Conservation (phyloP, 2,113 vertebrate species). For the Canis aureus region DNA sequence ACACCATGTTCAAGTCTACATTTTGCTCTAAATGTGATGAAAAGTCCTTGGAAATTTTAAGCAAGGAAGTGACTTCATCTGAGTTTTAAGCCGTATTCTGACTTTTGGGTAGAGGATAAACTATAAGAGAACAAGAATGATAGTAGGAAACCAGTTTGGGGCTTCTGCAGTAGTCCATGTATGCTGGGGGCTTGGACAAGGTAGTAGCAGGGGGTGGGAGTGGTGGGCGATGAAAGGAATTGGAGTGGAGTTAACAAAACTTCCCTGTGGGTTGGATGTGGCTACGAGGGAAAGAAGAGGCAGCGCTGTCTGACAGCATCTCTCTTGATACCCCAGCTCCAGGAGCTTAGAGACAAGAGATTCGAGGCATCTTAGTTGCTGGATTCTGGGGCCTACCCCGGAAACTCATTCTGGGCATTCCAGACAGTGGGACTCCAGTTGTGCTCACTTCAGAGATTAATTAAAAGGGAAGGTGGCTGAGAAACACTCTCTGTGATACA, state of each 20-base stretch:
- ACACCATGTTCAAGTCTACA: neutral
- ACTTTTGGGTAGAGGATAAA: neutral
- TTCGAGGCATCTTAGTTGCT: neutral
- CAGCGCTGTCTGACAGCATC: neutral
- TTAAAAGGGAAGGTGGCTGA: neutral
- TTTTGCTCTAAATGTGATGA: neutral
- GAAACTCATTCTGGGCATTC: neutral
- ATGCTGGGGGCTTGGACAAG: neutral
- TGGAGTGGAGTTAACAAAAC: neutral
- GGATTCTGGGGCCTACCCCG: constrained; percentile 14
- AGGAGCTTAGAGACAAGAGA: neutral
- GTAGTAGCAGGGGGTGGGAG: neutral
- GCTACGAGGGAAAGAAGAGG: neutral
- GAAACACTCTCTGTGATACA: neutral
- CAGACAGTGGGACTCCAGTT: neutral
- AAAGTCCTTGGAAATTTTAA: neutral
- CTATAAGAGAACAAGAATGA: neutral
- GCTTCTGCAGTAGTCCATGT: neutral
- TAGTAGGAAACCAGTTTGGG: neutral
- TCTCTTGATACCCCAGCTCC: neutral
- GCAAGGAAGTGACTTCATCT: neutral
- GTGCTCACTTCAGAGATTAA: neutral
- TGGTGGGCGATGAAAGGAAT: neutral
- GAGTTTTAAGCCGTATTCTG: neutral
- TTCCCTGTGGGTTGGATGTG: neutral